phyloP scores from a whole-genome alignment of 2,797 vertebrate species.

The Platalea minor region DNA sequence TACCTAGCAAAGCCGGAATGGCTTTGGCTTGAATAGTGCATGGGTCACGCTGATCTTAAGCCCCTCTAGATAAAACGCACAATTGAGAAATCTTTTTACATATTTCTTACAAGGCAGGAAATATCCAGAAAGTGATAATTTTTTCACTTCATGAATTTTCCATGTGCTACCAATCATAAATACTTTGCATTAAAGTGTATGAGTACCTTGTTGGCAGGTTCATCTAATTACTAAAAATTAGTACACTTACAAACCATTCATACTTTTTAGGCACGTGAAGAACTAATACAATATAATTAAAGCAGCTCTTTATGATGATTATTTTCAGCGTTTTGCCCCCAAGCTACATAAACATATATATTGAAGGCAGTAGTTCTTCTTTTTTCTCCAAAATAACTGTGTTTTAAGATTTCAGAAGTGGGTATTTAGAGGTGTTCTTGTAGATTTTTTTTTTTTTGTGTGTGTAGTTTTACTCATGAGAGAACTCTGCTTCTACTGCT shows the following conservation, averaged over 20 bases:
- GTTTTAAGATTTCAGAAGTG: background rate
- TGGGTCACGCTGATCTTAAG: background rate
- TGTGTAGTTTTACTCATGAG: background rate
- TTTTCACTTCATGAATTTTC: background rate
- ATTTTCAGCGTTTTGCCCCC: background rate
- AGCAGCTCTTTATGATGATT: background rate
- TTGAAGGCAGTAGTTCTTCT: background rate
- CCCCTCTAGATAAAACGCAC: background rate
- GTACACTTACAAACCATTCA: background rate
- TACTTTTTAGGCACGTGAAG: background rate
- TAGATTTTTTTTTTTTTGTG: background rate
- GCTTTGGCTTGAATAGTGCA: background rate
- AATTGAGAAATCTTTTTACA: background rate
- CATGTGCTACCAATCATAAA: background rate
- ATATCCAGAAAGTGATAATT: background rate
- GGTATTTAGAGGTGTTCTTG: background rate
- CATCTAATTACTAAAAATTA: background rate
- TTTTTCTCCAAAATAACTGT: background rate
- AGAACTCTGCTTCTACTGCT: background rate
- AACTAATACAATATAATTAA: background rate
- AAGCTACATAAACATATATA: background rate
- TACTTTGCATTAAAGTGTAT: background rate
- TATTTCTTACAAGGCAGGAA: background rate
- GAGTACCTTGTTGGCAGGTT: background rate
- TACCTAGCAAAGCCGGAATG: slow-evolving; percentile 22